Percentiles rank a stretch among this genome's conserved stretches.
Evolutionary conservation across 64 coral and sea anemone genomes (phyloP).

Genomic region (Platygyra sinensis): DNA sequence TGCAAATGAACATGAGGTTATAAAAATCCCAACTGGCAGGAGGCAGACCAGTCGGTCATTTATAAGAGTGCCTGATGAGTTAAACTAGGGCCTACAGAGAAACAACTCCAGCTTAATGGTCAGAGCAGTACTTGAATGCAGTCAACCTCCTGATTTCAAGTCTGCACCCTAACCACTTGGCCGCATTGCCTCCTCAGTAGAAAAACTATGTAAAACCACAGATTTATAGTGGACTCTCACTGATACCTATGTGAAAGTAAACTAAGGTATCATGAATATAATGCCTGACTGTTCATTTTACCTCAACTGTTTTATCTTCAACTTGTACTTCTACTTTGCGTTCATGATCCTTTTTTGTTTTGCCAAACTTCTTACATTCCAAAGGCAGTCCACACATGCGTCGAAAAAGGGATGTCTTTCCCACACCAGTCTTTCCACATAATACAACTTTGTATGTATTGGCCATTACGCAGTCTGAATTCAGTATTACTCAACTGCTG

Average conservation of each 20-base stretch:
- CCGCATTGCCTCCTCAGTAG: no score
- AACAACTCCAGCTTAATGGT: no score
- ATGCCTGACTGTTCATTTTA: neutral
- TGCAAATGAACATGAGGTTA: no score
- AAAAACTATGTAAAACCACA: no score
- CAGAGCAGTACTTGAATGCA: no score
- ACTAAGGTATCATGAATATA: neutral
- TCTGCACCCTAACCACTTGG: no score
- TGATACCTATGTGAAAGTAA: neutral
- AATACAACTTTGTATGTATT: constrained; percentile 78
- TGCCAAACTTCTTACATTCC: neutral
- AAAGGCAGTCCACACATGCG: constrained; percentile 10
- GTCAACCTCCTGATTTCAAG: no score
- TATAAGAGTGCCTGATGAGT: no score
- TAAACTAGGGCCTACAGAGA: no score
- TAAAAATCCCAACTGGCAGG: no score
- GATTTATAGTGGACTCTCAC: no score
- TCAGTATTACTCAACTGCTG: neutral
- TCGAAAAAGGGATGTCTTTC: constrained; percentile 86
- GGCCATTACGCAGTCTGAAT: neutral
- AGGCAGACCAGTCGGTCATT: no score
- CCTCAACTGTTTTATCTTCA: neutral
- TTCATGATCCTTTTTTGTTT: constrained; percentile 9
- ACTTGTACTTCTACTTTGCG: neutral
- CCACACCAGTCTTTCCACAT: constrained; percentile 87